These are phyloP conservation scores for Oreortyx pictus DNA, from an alignment of 2,797 vertebrate genomes.

Conservation along the genomic window DNA sequence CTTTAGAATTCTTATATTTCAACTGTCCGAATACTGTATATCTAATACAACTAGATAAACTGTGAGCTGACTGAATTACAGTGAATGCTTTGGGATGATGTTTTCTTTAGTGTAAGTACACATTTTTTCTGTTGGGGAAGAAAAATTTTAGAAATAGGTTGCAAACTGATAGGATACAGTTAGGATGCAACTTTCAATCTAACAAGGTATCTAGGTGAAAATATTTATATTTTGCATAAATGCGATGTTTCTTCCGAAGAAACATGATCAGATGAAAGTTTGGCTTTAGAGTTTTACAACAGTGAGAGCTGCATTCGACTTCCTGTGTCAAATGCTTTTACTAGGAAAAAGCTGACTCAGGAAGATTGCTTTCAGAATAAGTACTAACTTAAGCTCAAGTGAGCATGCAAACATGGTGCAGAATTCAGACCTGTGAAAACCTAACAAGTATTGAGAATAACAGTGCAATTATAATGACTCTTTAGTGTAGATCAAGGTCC, in stretches of 20 bases:
- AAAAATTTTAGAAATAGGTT: neutral
- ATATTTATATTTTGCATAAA: neutral
- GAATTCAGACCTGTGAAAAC: neutral
- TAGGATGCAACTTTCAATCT: neutral
- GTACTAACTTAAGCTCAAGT: neutral
- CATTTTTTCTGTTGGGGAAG: neutral
- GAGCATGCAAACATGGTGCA: neutral
- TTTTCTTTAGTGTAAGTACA: neutral
- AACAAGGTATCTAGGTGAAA: neutral
- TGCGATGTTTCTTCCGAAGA: neutral
- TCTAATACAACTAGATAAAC: neutral
- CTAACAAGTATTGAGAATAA: neutral
- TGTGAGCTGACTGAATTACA: neutral
- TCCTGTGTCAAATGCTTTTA: neutral
- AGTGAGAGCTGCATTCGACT: neutral
- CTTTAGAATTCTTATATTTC: neutral
- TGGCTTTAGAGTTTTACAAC: neutral
- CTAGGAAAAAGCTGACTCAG: neutral
- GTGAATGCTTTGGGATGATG: neutral
- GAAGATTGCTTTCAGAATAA: neutral
- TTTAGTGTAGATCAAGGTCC: neutral
- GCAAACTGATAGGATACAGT: neutral
- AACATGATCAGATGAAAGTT: neutral
- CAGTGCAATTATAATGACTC: neutral
- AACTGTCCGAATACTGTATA: fast-evolving